These are phyloP conservation scores for Pseudopleuronectes americanus DNA, from an alignment of 2,797 vertebrate species.

Conservation along the genomic window DNA sequence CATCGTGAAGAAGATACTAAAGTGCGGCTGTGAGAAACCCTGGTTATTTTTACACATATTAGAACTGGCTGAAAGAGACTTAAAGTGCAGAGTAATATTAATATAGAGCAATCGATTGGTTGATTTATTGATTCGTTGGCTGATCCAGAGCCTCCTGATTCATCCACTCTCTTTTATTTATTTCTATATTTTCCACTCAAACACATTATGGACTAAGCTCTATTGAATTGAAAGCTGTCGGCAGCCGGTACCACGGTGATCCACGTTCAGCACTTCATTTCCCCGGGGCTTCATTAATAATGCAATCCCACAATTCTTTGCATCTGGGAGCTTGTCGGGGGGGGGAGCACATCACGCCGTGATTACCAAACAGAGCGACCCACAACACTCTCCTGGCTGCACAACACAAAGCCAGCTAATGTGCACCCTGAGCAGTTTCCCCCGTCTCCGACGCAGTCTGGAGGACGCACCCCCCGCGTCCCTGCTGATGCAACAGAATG, in stretches of 20 bases:
- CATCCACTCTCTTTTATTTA: constrained; percentile 22
- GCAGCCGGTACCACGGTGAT: constrained; percentile 44
- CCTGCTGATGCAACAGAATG: constrained; percentile 74
- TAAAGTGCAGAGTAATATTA: not conserved
- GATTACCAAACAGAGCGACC: constrained; percentile 56
- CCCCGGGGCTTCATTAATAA: constrained; percentile 70
- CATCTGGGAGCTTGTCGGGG: constrained; percentile 48
- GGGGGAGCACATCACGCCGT: constrained; percentile 27
- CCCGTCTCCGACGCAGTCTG: not conserved
- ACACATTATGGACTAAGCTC: constrained; percentile 46
- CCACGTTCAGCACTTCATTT: constrained; percentile 60
- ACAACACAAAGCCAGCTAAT: constrained; percentile 33
- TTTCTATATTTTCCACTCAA: constrained; percentile 42
- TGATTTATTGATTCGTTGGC: constrained; percentile 1
- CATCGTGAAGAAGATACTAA: no score
- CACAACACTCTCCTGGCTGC: constrained; percentile 24
- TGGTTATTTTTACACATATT: no score
- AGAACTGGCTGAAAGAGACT: not conserved
- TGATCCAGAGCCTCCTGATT: not conserved
- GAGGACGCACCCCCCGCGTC: constrained; percentile 33
- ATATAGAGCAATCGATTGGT: constrained; percentile 5
- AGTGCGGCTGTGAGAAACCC: no score
- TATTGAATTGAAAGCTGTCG: constrained; percentile 55
- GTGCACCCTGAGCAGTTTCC: constrained; percentile 39
- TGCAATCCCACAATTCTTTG: constrained; percentile 63